Base-by-base conservation (phyloP, 1,140 invertebrate species). In the Leptoteleia sp. region DNA sequence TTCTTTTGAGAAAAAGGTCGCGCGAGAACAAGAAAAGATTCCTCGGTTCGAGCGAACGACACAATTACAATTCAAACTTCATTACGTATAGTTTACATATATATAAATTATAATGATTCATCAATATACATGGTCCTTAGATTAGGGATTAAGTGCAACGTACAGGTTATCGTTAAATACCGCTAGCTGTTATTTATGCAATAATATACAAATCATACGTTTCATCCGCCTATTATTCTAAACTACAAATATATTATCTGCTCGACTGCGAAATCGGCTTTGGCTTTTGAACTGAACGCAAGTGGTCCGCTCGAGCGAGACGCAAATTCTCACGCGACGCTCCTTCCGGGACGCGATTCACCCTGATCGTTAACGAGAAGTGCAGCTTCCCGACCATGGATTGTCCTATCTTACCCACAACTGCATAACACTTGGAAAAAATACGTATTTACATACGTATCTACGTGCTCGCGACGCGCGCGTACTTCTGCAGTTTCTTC, bases 341-440 rank as follows among this genome's bases (percentile, higher is more conserved):
- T 15, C 5, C 27, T 27, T 40, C 17, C 42, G 11, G 45, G 35
- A 70, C 54, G 43, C 54, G 38, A 40, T 47, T 48, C 12, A 72
- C 57, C 68, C 68, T 62, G 68, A 62, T 73, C 25, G 47, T 48
- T 55, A 64, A 57, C 65, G 38, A 70, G 70, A 75, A 70, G 64
- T 50, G 42, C 50, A 43, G 37, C 55, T 73, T 65, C 55, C 54
- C 54, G 50, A 59, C 68, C 50, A 73, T 43, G 35, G 76, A 79
- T 79, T 79, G 76, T 79, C 76, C 64, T 65, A 59, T 52, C 57
- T 62, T 65, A 61, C 17, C 42, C 73, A 64, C 42, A 57, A 55
- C 38, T 68, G 62, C 64, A 19, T 68, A 68, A 76, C 57, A 50
- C 45, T 70, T 62, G 64, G 61, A 78, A 78, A 81, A 81, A 77